A percentile compares a stretch with the other conserved stretches of the same genome.
Evolutionary conservation across 2,113 vertebrate genomes (phyloP).

Genomic region (Caloenas nicobarica): DNA sequence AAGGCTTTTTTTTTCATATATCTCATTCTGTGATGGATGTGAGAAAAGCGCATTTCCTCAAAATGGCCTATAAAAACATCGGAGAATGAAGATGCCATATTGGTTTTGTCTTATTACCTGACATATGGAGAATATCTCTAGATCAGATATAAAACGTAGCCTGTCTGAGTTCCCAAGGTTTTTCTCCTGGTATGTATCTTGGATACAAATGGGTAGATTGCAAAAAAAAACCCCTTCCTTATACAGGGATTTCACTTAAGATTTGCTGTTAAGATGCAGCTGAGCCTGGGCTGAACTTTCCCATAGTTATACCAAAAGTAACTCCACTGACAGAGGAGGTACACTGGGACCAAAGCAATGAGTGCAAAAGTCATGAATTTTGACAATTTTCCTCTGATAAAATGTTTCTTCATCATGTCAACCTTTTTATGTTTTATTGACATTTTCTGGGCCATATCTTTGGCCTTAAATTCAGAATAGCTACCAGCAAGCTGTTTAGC

Average conservation of each 20-base stretch:
- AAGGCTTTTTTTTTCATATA: background rate
- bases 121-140: background rate
- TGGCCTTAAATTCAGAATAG: background rate
- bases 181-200: background rate
- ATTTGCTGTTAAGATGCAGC: background rate
- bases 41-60: constrained; percentile 30
- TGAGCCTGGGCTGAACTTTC: background rate
- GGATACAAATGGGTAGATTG: background rate
- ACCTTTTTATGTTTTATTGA: background rate
- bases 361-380: background rate
- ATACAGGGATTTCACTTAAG: background rate
- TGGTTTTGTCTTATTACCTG: background rate
- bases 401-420: background rate
- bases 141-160: background rate
- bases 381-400: background rate
- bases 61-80: background rate
- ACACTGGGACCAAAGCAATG: background rate
- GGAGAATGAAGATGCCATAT: background rate
- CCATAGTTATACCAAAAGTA: background rate
- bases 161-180: background rate
- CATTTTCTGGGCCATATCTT: background rate
- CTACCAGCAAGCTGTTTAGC: background rate
- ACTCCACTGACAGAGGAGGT: background rate
- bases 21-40: background rate
- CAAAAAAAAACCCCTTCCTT: background rate